phyloP scores from a whole-genome alignment of 2,113 vertebrate genomes.

The Actenoides lindsayi region DNA sequence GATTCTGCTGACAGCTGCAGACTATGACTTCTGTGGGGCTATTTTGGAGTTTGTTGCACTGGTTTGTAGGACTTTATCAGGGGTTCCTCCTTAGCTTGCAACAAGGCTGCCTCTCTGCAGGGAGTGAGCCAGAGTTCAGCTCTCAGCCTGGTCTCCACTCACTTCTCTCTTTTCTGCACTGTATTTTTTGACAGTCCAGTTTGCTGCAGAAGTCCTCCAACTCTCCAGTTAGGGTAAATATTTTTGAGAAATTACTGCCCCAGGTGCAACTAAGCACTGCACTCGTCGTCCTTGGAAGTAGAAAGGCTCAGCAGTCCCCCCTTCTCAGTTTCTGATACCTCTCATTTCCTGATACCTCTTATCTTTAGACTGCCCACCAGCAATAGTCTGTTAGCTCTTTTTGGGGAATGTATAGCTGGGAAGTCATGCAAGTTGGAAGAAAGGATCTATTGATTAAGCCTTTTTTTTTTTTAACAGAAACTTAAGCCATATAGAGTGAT shows the following conservation, averaged over 20 bases:
- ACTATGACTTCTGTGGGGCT: neutral
- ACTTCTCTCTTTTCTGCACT: neutral
- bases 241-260: neutral
- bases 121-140: neutral
- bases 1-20: neutral
- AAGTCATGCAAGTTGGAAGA: neutral
- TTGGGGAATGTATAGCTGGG: fast-evolving
- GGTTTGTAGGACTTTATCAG: neutral
- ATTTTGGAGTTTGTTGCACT: neutral
- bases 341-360: neutral
- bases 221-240: neutral
- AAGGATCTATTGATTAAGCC: neutral
- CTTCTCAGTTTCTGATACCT: neutral
- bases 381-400: neutral
- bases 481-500: neutral
- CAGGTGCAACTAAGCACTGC: neutral
- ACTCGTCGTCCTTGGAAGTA: neutral
- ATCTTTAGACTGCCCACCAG: neutral
- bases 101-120: neutral
- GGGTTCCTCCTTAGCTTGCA: neutral
- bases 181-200: neutral
- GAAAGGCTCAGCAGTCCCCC: neutral
- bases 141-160: neutral
- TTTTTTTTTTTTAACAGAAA: neutral
- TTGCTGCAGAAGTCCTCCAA: neutral